These are phyloP conservation scores for Mormyrus lacerda DNA, from an alignment of 2,113 vertebrate genomes.

Conservation along the genomic window DNA sequence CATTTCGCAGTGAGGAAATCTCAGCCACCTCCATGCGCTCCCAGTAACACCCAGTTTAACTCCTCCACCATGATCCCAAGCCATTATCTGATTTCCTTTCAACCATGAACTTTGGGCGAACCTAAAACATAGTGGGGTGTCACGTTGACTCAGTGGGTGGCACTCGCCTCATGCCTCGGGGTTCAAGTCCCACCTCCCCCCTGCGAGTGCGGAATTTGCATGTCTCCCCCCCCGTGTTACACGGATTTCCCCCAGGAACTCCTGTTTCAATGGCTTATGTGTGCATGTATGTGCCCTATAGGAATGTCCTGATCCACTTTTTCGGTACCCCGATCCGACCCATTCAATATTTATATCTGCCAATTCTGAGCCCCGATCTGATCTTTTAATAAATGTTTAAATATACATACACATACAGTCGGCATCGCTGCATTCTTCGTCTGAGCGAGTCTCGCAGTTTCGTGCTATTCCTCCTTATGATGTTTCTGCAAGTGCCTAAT, in stretches of 20 bases:
- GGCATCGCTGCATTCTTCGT: background rate
- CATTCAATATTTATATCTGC: conserved; percentile 1
- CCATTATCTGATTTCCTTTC: background rate
- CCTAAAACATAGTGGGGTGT: background rate
- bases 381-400: background rate
- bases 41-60: background rate
- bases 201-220: background rate
- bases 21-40: background rate
- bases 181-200: background rate
- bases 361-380: background rate
- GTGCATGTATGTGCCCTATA: background rate
- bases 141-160: background rate
- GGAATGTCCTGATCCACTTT: background rate
- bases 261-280: background rate
- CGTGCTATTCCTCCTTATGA: background rate
- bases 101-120: background rate
- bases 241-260: background rate
- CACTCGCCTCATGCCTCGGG: background rate
- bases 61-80: background rate
- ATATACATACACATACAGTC: background rate
- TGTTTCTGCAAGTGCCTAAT: background rate
- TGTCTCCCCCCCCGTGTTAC: background rate
- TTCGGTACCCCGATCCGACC: background rate
- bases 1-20: conserved; percentile 46
- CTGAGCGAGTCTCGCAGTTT: background rate